These are phyloP conservation scores for Synanthedon vespiformis DNA, from an alignment of 2,888 invertebrate genomes.

Conservation along the genomic window DNA sequence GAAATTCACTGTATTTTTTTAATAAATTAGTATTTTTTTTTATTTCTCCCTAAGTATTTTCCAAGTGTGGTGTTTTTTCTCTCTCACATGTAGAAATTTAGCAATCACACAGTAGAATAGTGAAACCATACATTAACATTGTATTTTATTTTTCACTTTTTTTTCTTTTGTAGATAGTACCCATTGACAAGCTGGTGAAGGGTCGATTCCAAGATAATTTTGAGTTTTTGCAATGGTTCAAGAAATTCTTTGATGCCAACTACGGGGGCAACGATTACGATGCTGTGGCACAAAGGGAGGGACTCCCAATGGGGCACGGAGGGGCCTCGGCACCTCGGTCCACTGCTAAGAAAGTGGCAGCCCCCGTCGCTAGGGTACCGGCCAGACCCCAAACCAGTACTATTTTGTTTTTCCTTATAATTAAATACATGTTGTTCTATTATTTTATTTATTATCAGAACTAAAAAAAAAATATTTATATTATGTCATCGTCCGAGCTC, in stretches of 20 bases:
- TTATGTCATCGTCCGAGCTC: too few relatives aligned
- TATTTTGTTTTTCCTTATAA: slow-evolving; percentile 16
- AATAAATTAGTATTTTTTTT: not conserved
- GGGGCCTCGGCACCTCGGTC: slow-evolving; percentile 71
- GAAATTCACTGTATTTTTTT: too few relatives aligned
- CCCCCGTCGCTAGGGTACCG: slow-evolving; percentile 69
- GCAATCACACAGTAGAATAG: slow-evolving; percentile 16
- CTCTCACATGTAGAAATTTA: slow-evolving; percentile 4
- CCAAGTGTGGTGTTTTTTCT: slow-evolving; percentile 19
- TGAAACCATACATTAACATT: slow-evolving; percentile 12
- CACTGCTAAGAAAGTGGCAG: slow-evolving; percentile 49
- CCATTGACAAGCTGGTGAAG: slow-evolving; percentile 95
- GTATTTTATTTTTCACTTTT: slow-evolving; percentile 44
- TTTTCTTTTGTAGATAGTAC: slow-evolving; percentile 83
- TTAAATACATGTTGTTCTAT: too few relatives aligned
- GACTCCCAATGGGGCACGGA: slow-evolving; percentile 86
- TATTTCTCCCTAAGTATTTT: slow-evolving; percentile 8
- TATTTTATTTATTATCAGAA: not conserved
- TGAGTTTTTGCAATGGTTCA: slow-evolving; percentile 99
- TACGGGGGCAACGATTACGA: slow-evolving; percentile 96
- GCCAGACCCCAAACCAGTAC: slow-evolving; percentile 75
- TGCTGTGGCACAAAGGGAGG: slow-evolving; percentile 86
- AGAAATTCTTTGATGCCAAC: slow-evolving; percentile 99
- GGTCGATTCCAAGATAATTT: slow-evolving; percentile 99
- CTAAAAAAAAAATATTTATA: not conserved